Percentiles rank a stretch among this genome's conserved stretches.
Conservation (phyloP, 2,113 vertebrate genomes). For the Spermophilus dauricus region DNA sequence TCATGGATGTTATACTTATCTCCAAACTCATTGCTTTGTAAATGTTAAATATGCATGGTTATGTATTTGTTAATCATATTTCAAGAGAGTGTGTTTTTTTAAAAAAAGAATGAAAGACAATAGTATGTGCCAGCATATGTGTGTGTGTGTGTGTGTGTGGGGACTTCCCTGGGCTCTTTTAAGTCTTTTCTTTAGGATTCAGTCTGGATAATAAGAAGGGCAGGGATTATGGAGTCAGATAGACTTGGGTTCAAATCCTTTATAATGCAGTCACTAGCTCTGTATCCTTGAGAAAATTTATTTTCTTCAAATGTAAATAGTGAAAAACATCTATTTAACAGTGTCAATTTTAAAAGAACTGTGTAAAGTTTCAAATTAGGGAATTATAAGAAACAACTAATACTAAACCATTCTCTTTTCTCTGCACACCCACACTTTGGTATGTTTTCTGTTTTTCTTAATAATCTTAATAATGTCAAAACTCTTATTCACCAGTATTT, state of each 20-base stretch:
- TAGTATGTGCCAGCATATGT: neutral
- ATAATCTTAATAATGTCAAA: neutral
- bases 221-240: neutral
- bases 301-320: neutral
- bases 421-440: neutral
- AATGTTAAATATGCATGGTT: neutral
- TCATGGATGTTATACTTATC: neutral
- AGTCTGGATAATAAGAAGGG: neutral
- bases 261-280: neutral
- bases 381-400: neutral
- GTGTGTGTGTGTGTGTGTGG: no score
- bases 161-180: neutral
- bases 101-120: neutral
- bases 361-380: neutral
- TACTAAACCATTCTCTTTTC: neutral
- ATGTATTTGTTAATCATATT: neutral
- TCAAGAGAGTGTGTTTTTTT: neutral
- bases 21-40: neutral
- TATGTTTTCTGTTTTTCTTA: neutral
- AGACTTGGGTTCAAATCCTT: neutral
- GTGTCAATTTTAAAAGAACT: neutral
- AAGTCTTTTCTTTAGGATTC: neutral
- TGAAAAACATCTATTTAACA: neutral
- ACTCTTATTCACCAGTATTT: neutral
- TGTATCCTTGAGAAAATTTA: neutral